Percentiles rank a stretch among this genome's conserved stretches.
Conservation (phyloP, 2,888 invertebrate genomes). For the Escarpia spicata region DNA sequence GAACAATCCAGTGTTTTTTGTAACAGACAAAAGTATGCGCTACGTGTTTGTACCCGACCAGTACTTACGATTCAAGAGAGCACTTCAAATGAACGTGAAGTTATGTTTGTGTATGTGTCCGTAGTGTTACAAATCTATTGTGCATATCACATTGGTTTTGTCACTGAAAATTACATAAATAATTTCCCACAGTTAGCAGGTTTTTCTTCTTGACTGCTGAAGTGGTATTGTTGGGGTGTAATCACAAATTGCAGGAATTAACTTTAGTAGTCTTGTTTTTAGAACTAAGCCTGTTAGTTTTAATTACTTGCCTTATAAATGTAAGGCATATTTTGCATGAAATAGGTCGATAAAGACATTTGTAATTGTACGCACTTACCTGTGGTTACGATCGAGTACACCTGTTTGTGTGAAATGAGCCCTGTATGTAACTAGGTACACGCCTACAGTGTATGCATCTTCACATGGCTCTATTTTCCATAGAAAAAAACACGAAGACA, state of each 20-base stretch:
- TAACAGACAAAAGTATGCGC: neutral
- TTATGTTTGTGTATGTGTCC: neutral
- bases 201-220: neutral
- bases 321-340: neutral
- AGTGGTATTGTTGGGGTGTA: neutral
- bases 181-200: neutral
- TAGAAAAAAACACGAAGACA: neutral
- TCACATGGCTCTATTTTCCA: neutral
- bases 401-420: neutral
- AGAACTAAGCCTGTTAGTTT: neutral
- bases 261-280: neutral
- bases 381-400: neutral
- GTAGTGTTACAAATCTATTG: neutral
- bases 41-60: neutral
- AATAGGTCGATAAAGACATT: neutral
- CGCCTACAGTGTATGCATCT: neutral
- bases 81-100: neutral
- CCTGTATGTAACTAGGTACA: neutral
- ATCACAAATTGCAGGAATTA: neutral
- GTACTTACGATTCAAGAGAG: neutral
- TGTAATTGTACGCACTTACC: neutral
- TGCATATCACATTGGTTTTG: neutral
- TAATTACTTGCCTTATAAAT: neutral
- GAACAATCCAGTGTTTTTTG: neutral
- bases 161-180: neutral